phyloP scores from a whole-genome alignment of 2,113 vertebrate genomes.

The Spilogale gracilis region DNA sequence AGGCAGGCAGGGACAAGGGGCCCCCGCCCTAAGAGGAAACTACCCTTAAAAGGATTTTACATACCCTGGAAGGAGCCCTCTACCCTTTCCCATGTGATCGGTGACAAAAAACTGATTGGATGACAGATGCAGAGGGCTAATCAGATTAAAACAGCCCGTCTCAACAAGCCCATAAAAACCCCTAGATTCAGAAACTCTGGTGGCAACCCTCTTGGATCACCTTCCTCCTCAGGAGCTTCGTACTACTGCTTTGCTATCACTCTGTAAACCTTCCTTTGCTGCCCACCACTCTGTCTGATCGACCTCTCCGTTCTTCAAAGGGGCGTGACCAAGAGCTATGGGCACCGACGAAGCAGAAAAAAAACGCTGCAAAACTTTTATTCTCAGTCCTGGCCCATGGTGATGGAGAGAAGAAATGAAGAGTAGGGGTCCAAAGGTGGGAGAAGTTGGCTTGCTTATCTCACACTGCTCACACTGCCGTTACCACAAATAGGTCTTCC shows the following conservation, averaged over 20 bases:
- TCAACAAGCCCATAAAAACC: background rate
- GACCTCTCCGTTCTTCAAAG: background rate
- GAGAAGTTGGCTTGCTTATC: background rate
- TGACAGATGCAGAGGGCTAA: background rate
- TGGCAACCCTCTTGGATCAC: background rate
- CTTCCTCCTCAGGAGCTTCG: background rate
- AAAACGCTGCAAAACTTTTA: background rate
- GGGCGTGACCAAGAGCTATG: background rate
- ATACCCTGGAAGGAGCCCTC: background rate
- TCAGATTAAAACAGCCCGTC: background rate
- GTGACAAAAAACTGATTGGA: background rate
- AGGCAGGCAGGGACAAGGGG: background rate
- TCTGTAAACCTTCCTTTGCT: background rate
- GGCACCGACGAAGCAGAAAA: background rate
- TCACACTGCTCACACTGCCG: background rate
- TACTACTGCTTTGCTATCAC: background rate
- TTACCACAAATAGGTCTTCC: background rate
- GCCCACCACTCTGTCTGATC: background rate
- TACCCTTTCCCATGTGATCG: background rate
- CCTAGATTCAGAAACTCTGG: background rate
- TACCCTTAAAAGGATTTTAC: background rate
- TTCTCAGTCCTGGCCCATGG: background rate
- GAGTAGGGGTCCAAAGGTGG: background rate
- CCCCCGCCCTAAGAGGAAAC: background rate
- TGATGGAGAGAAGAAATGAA: background rate